These are phyloP conservation scores for Gonioctena quinquepunctata DNA, from an alignment of 1,140 invertebrate species.

Conservation along the genomic window DNA sequence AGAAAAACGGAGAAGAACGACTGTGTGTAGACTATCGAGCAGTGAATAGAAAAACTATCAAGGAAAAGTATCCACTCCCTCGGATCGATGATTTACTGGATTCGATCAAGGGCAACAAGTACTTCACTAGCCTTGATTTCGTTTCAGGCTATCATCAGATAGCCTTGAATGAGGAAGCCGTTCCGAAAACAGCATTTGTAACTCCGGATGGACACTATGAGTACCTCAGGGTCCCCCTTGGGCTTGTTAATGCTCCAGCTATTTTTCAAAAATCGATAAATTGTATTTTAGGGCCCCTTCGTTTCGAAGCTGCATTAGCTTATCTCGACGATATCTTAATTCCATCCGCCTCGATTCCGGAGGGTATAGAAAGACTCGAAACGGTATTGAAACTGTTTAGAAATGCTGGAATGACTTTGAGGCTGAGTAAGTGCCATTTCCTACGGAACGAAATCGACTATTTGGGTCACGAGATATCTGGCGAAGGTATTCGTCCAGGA, in stretches of 20 bases:
- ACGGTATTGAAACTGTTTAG: conserved; percentile 32
- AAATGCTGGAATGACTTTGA: conserved; percentile 24
- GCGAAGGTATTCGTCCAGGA: conserved; percentile 33
- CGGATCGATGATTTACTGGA: conserved; percentile 56
- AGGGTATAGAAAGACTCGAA: conserved; percentile 34
- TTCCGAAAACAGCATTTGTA: conserved; percentile 42
- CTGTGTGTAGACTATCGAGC: conserved; percentile 53
- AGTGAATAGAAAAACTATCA: conserved; percentile 48
- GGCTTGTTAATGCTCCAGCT: conserved; percentile 53
- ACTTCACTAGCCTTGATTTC: conserved; percentile 44
- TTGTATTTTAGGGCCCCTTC: conserved; percentile 42
- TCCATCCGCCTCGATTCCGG: conserved; percentile 29
- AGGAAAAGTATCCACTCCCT: conserved; percentile 55
- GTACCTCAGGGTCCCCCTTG: conserved; percentile 56
- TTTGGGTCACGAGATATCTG: conserved; percentile 20
- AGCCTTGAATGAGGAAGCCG: conserved; percentile 44
- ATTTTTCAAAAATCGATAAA: conserved; percentile 56
- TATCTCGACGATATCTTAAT: conserved; percentile 45
- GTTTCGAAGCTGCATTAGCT: conserved; percentile 17
- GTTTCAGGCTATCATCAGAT: conserved; percentile 40
- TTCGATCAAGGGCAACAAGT: conserved; percentile 22
- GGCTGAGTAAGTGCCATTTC: conserved; percentile 29
- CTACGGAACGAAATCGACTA: conserved; percentile 22
- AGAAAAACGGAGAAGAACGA: conserved; percentile 42
- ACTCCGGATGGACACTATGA: conserved; percentile 55